Percentiles rank a stretch among this genome's conserved stretches.
phyloP scores from a whole-genome alignment of 2,113 vertebrate genomes.

The Rhagologus leucostigma region DNA sequence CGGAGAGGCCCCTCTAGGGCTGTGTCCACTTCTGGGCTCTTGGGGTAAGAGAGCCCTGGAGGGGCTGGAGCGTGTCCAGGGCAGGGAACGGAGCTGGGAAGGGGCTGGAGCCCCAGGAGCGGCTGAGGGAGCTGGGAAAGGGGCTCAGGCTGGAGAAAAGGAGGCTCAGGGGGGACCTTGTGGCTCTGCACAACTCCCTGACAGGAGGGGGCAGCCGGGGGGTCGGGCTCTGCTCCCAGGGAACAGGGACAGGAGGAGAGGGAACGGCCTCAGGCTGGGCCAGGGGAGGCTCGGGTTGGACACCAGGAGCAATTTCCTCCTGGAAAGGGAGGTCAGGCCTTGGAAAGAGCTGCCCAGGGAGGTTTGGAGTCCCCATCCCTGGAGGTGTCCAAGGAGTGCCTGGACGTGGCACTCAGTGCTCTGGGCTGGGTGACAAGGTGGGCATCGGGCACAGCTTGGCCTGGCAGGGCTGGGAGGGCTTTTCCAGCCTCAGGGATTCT shows the following conservation, averaged over 20 bases:
- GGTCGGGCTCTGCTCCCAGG: not conserved
- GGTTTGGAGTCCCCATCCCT: not conserved
- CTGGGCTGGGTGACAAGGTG: not conserved
- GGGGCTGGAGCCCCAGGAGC: not conserved
- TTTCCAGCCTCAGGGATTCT: not conserved
- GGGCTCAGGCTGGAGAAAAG: not conserved
- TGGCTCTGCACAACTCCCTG: not conserved
- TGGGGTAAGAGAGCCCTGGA: not conserved
- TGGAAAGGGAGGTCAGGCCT: not conserved
- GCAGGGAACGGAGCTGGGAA: not conserved
- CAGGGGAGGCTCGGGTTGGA: not conserved
- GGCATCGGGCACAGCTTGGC: not conserved
- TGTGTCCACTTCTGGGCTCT: not conserved
- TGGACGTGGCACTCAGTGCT: not conserved
- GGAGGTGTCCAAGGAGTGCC: not conserved
- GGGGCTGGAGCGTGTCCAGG: not conserved
- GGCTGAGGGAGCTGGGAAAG: not conserved
- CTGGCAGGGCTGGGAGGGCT: not conserved
- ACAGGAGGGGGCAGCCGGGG: not conserved
- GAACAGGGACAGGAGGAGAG: not conserved
- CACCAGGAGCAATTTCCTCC: not conserved
- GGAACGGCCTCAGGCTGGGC: not conserved
- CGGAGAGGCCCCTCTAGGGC: accelerated
- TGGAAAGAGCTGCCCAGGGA: not conserved
- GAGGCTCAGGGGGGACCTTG: not conserved